phyloP scores from a whole-genome alignment of 2,888 invertebrate species.

The Acleris holmiana region DNA sequence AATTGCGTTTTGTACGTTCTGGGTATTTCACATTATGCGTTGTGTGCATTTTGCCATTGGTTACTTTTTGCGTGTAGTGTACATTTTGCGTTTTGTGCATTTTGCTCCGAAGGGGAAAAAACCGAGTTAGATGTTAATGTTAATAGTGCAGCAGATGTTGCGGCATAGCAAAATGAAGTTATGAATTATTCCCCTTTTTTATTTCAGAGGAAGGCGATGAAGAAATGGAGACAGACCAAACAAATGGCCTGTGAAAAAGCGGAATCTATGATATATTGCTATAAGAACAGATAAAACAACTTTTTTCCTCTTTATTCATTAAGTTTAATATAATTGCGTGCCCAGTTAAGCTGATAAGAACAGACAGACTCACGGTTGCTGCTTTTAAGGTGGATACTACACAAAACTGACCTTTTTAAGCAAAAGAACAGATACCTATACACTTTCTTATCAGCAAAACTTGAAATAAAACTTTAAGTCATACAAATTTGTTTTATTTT shows the following conservation, averaged over 20 bases:
- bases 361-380: slow-evolving; percentile 49
- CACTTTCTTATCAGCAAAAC: slow-evolving; percentile 22
- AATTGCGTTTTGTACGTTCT: too few species aligned
- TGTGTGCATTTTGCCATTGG: too few species aligned
- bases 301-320: slow-evolving; percentile 32
- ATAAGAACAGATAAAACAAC: slow-evolving; percentile 58
- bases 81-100: too few species aligned
- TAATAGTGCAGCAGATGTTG: too few species aligned
- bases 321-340: slow-evolving; percentile 32
- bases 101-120: too few species aligned
- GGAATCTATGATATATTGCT: slow-evolving; percentile 43
- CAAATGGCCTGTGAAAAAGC: slow-evolving; percentile 62
- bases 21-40: too few species aligned
- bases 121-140: too few species aligned
- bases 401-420: slow-evolving; percentile 45
- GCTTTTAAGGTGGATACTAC: slow-evolving; percentile 65
- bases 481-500: slow-evolving; percentile 7
- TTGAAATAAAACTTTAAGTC: slow-evolving; percentile 24
- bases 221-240: slow-evolving; percentile 77
- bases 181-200: slow-evolving; percentile 44
- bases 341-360: slow-evolving; percentile 64
- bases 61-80: too few species aligned
- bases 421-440: slow-evolving; percentile 38
- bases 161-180: too few species aligned
- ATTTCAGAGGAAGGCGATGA: slow-evolving; percentile 79